These are phyloP conservation scores for Agrenia bidenticulata DNA, from an alignment of 2,888 invertebrate species.

Conservation along the genomic window DNA sequence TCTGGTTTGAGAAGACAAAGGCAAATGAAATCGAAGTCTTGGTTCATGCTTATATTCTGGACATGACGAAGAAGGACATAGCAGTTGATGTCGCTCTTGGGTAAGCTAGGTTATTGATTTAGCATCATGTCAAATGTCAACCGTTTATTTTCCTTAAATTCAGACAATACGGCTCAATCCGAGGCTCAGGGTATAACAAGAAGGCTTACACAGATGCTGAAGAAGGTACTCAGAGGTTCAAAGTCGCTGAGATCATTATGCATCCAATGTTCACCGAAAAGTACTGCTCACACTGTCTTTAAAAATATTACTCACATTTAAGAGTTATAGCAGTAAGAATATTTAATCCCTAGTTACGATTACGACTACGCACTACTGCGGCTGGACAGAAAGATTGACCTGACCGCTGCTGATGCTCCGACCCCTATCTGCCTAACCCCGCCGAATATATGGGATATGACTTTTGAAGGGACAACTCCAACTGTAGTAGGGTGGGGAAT, in stretches of 20 bases:
- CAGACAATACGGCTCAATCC: slow-evolving; percentile 46
- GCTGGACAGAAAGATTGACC: slow-evolving; percentile 41
- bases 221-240: slow-evolving; percentile 42
- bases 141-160: not conserved
- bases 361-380: slow-evolving; percentile 46
- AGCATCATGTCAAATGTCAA: not conserved
- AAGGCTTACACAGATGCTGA: slow-evolving; percentile 36
- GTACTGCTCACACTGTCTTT: not conserved
- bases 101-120: not conserved
- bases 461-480: slow-evolving; percentile 20
- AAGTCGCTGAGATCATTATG: slow-evolving; percentile 45
- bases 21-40: slow-evolving; percentile 34
- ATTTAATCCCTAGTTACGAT: slow-evolving; percentile 37
- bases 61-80: slow-evolving; percentile 29
- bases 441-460: not conserved
- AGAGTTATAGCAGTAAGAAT: not conserved
- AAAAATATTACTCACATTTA: not conserved
- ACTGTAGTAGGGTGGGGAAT: slow-evolving; percentile 44
- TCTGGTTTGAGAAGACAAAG: not conserved
- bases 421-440: slow-evolving; percentile 50
- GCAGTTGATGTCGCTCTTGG: slow-evolving; percentile 27
- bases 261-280: slow-evolving; percentile 43
- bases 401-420: slow-evolving; percentile 35
- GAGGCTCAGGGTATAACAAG: slow-evolving; percentile 36
- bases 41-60: slow-evolving; percentile 35